These are phyloP conservation scores for Drosophila yakuba DNA, from an alignment of 1,140 invertebrate species.

Conservation along the genomic window DNA sequence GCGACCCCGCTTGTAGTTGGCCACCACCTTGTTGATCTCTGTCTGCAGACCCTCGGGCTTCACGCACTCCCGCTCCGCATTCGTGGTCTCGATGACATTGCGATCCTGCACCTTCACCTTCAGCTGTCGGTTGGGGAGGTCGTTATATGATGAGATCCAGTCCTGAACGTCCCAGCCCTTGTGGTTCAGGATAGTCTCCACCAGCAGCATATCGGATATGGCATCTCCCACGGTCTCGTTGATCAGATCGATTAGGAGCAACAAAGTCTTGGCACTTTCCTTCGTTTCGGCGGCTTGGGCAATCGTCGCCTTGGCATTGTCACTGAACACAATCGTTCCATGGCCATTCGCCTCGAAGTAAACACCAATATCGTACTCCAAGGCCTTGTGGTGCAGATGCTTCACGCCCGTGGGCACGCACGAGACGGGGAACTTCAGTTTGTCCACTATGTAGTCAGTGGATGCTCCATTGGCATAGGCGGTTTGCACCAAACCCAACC, in stretches of 20 bases:
- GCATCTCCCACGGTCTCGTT: constrained; percentile 99
- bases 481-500: constrained; percentile 96
- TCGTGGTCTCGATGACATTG: constrained; percentile 92
- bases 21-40: constrained; percentile 91
- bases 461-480: constrained; percentile 99
- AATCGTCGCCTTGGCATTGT: constrained; percentile 86
- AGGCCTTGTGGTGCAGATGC: constrained; percentile 96
- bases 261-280: constrained; percentile 87
- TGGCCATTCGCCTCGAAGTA: constrained; percentile 99
- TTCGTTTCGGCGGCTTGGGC: constrained; percentile 72
- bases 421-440: constrained; percentile 93
- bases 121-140: constrained; percentile 94
- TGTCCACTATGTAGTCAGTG: constrained; percentile 94
- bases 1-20: constrained; percentile 89
- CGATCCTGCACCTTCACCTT: constrained; percentile 96
- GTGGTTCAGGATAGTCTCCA: constrained; percentile 94
- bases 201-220: constrained; percentile 96
- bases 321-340: constrained; percentile 95
- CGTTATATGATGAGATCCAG: constrained; percentile 90
- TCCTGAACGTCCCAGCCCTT: constrained; percentile 91
- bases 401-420: constrained; percentile 99
- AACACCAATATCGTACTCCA: constrained; percentile 96
- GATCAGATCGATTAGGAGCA: constrained; percentile 92
- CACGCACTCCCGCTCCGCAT: constrained; percentile 93
- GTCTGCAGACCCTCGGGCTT: constrained; percentile 93